Evolutionary conservation across 2,113 vertebrate species (phyloP).

Genomic region (Hydrochoerus hydrochaeris): DNA sequence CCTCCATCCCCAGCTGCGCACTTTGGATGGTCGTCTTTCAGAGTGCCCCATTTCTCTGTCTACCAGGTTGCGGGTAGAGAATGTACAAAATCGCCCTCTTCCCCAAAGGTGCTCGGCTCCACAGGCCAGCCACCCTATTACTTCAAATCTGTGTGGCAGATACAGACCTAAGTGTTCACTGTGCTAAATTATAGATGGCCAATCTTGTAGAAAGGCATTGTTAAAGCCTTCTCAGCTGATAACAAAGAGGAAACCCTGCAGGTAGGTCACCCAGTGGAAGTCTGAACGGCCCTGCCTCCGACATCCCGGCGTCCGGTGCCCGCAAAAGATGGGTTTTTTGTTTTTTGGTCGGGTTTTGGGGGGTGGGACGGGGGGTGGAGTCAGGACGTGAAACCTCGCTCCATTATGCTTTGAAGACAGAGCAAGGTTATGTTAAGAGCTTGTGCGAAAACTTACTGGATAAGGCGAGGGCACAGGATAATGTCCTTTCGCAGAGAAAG

Average conservation of each 20-base stretch:
- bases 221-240: not conserved
- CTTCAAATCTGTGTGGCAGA: not conserved
- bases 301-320: not conserved
- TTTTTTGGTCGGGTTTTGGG: not conserved
- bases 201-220: not conserved
- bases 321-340: not conserved
- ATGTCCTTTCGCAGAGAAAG: not conserved
- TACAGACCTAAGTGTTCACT: not conserved
- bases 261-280: not conserved
- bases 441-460: not conserved
- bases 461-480: not conserved
- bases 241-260: not conserved
- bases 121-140: not conserved
- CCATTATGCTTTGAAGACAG: not conserved
- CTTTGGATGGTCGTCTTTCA: not conserved
- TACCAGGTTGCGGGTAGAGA: not conserved
- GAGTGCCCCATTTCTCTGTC: not conserved
- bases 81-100: not conserved
- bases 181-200: not conserved
- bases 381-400: not conserved
- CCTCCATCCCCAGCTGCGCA: not conserved
- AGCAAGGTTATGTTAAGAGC: not conserved
- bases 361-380: not conserved
- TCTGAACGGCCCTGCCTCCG: not conserved
- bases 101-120: not conserved